Evolutionary conservation across 2,797 vertebrate species (phyloP), one percentile per base, ranked within the genome.

Genomic region (Miichthys miiuy): DNA sequence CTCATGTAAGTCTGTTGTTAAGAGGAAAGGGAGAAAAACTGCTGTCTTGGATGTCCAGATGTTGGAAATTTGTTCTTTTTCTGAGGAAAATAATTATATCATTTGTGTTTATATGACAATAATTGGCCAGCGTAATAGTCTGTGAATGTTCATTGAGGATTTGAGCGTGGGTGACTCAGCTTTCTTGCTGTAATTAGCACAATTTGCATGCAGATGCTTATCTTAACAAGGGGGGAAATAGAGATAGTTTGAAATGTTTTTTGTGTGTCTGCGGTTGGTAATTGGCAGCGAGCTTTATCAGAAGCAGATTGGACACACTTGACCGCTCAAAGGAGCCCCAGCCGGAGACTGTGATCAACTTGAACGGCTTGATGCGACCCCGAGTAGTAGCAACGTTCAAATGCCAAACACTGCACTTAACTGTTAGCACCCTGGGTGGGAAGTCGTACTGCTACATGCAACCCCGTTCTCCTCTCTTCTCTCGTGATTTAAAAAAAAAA

Each of bases 271-370:
- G 67, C 63, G 65, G 27, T 68, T 76, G 72, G 78, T 91, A 93
- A 91, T 89, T 90, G 89, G 82, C 83, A 75, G 80, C 70, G 17
- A 55, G 72, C 75, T 84, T 38, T 92, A 91, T 91, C 91, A 60
- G 83, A 67, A 69, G 55, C 64, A 83, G 78, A 85, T 85, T 82
- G 86, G 87, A 70, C 69, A 87, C 87, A 81, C 85, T 88, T 75
- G 84, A 87, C 76, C 46, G 68, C 82, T 91, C 79, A 86, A 69
- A 86, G 84, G 73, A 88, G 69, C 52, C 72, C 2, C 60, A 71
- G 62, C 56, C 72, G 50, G 75, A 68, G 55, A 34, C 75, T 65
- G 51, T 70, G 72, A 86, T 90, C 77, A 63, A 54, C 66, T 62
- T 9, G 17, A 66, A 65, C 14, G 44, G 69, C 62, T 74, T 27